Conservation (phyloP, 2,888 invertebrate species). For the Diploptera punctata region DNA sequence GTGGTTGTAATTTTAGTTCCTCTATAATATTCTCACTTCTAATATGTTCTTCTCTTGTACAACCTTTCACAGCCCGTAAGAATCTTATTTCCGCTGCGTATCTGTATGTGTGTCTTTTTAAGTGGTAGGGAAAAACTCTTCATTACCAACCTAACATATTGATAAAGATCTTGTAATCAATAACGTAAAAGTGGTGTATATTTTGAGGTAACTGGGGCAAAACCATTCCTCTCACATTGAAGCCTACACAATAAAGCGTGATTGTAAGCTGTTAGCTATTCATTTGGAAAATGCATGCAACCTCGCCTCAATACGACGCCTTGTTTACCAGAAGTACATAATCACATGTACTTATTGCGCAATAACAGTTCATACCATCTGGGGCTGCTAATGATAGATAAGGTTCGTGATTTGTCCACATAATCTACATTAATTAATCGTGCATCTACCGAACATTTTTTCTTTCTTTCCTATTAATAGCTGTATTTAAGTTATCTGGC, state of each 20-base stretch:
- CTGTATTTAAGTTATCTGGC: background rate
- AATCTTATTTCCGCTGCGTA: too few species aligned
- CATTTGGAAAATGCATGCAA: background rate
- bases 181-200: too few species aligned
- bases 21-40: too few species aligned
- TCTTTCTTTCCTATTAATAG: background rate
- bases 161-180: too few species aligned
- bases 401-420: background rate
- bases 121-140: too few species aligned
- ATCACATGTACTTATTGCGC: background rate
- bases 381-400: background rate
- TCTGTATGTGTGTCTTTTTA: too few species aligned
- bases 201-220: background rate
- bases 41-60: too few species aligned
- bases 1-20: too few species aligned
- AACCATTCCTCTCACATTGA: background rate
- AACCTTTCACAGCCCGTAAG: too few species aligned
- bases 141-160: too few species aligned
- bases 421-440: background rate
- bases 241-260: background rate
- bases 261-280: constrained; percentile 1
- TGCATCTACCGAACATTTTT: background rate
- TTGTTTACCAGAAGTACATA: background rate
- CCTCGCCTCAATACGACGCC: background rate
- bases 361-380: background rate